phyloP scores from a whole-genome alignment of 2,888 invertebrate species.

The Bimastos eiseni region DNA sequence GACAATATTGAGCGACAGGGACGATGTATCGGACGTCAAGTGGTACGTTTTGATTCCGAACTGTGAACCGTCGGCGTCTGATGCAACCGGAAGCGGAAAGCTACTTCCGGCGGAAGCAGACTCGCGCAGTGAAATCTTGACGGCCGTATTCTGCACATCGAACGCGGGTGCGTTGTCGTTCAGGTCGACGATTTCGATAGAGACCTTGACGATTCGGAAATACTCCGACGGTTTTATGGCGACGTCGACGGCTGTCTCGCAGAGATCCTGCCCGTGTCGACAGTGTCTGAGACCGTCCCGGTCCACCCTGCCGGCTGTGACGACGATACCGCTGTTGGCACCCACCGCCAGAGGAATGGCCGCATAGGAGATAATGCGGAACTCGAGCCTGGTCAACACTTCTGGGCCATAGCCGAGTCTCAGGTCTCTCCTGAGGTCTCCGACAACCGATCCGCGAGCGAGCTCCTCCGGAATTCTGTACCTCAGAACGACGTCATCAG shows the following conservation, averaged over 20 bases:
- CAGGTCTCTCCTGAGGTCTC: constrained; percentile 37
- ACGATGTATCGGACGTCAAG: constrained; percentile 19
- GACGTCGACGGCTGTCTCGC: constrained; percentile 41
- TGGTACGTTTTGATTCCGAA: constrained; percentile 31
- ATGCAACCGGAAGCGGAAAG: constrained; percentile 29
- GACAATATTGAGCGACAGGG: constrained; percentile 17
- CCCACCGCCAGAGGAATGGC: constrained; percentile 37
- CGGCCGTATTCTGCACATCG: background rate
- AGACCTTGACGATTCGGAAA: constrained; percentile 42
- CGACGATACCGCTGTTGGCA: constrained; percentile 39
- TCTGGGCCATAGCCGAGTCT: constrained; percentile 25
- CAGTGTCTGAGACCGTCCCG: constrained; percentile 38
- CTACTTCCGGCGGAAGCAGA: constrained; percentile 22
- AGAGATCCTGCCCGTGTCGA: constrained; percentile 19
- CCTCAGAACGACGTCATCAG: background rate
- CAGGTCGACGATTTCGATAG: constrained; percentile 41
- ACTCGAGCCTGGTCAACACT: constrained; percentile 37
- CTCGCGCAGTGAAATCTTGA: constrained; percentile 29
- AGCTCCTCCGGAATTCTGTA: constrained; percentile 39
- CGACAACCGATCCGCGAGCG: constrained; percentile 37
- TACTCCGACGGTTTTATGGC: constrained; percentile 38
- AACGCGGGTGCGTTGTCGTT: constrained; percentile 45
- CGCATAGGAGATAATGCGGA: constrained; percentile 37
- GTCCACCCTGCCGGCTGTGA: constrained; percentile 41
- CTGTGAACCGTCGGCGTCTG: constrained; percentile 36